Evolutionary conservation across 2,113 vertebrate species (phyloP).

Genomic region (Pteronura brasiliensis): DNA sequence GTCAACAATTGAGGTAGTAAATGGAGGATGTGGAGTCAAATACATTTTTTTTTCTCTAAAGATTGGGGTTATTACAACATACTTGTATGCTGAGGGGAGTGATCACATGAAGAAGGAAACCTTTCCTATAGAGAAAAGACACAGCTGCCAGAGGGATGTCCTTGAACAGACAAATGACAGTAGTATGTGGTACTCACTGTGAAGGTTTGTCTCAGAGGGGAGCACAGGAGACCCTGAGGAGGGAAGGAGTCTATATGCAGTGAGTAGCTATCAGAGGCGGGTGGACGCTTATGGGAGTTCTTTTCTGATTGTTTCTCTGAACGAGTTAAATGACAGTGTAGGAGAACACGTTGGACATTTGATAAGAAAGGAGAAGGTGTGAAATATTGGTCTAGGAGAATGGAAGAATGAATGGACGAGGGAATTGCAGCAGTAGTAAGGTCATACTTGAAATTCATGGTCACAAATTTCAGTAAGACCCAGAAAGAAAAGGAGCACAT

Average conservation of each 20-base stretch:
- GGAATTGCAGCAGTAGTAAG: background rate
- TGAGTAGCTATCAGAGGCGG: background rate
- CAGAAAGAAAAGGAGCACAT: background rate
- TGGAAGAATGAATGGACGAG: background rate
- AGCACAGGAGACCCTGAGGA: background rate
- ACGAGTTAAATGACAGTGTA: background rate
- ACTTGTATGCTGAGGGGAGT: background rate
- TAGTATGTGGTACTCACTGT: background rate
- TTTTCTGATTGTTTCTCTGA: background rate
- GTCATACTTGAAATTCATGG: background rate
- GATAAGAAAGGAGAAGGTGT: background rate
- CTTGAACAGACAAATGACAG: background rate
- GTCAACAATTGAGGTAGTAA: background rate
- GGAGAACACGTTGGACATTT: background rate
- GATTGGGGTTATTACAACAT: background rate
- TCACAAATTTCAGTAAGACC: background rate
- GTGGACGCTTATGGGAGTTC: background rate
- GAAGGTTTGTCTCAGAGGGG: background rate
- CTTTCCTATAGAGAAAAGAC: background rate
- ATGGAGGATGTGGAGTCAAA: background rate
- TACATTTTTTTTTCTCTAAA: background rate
- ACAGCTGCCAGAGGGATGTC: background rate
- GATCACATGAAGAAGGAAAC: background rate
- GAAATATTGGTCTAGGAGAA: background rate
- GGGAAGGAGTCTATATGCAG: fast-evolving